Conservation (phyloP, 2,888 invertebrate genomes). For the Ochropacha duplaris region DNA sequence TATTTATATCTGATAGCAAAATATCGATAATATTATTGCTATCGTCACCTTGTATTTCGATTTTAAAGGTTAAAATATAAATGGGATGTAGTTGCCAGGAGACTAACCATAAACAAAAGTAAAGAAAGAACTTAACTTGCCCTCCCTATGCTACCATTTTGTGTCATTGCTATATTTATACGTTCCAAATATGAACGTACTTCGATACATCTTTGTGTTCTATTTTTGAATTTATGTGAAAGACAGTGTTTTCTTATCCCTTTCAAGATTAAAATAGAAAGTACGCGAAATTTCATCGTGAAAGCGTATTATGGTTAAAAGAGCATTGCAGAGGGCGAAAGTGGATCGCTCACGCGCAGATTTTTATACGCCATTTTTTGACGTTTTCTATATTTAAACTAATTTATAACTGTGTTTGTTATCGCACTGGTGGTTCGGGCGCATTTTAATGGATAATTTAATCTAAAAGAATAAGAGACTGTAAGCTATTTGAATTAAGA, state of each 20-base stretch:
- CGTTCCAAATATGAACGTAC: background rate
- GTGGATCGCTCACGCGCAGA: conserved; percentile 6
- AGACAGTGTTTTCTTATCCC: conserved; percentile 8
- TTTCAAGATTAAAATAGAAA: conserved; percentile 28
- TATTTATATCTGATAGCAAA: too few relatives aligned
- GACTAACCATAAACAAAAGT: too few relatives aligned
- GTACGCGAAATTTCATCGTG: conserved; percentile 23
- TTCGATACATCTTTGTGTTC: background rate
- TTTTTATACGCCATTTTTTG: background rate
- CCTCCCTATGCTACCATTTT: too few relatives aligned
- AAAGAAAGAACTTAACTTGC: too few relatives aligned
- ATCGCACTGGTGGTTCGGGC: background rate
- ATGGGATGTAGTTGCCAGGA: too few relatives aligned
- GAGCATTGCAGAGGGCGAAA: conserved; percentile 17
- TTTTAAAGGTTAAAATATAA: too few relatives aligned
- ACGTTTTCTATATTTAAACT: background rate
- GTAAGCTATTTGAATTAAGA: too few relatives aligned
- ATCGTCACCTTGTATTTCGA: too few relatives aligned
- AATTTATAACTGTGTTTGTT: background rate
- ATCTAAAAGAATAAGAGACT: background rate
- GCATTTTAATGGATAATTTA: background rate
- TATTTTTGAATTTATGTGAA: background rate
- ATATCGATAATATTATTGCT: too few relatives aligned
- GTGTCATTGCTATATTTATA: too few relatives aligned
- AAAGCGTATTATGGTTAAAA: conserved; percentile 22